Base-by-base conservation (phyloP, 2,888 invertebrate species). In the Pseudanteris insignis region DNA sequence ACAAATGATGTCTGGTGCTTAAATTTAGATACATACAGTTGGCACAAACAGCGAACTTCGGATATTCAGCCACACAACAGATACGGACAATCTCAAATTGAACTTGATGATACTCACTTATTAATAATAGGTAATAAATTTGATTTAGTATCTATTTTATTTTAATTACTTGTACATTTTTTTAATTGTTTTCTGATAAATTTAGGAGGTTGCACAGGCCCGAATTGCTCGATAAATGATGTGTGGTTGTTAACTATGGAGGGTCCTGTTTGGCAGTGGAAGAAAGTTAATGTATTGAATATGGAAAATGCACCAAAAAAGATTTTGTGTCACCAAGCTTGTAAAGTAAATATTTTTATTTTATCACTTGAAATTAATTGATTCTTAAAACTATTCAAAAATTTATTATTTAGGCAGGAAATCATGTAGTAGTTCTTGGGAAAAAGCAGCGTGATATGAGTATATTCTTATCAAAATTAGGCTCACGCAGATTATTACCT, bases 321-420 rank as follows among this genome's bases (percentile, higher is more conserved):
- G 74, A 89, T 95, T 75, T 95, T 95, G 93, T 94, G 94, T 78
- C 94, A 95, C 82, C 94, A 94, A 47, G 94, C 92, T 38, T 94
- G 94, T 79, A 89, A 86, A 81, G 88, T 88, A 80, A 72, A 70
- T 46, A 41, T 15, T 18, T 4, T 18, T 18, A 7, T 21, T 21
- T 7, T 7, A 21, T 21, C 21, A 7, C 21, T 21, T 21, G 21
- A 21, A 7, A 21, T 21, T 21, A 21, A 21, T 21, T 21, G 21
- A 21, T 21, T 5, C 7, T 21, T 3, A 21, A 21, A 7, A 21
- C 7, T 3, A 21, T 21, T 7, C 7, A 21, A 21, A 5, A 21
- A 21, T 21, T 5, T 21, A 10, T 4, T 3, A 48, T 32, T 7
- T 11, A 86, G 81, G 83, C 88, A 68, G 89, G 88, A 50, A 86